Evolutionary conservation across 2,113 vertebrate genomes (phyloP).

Genomic region (Brachionichthys hirsutus): DNA sequence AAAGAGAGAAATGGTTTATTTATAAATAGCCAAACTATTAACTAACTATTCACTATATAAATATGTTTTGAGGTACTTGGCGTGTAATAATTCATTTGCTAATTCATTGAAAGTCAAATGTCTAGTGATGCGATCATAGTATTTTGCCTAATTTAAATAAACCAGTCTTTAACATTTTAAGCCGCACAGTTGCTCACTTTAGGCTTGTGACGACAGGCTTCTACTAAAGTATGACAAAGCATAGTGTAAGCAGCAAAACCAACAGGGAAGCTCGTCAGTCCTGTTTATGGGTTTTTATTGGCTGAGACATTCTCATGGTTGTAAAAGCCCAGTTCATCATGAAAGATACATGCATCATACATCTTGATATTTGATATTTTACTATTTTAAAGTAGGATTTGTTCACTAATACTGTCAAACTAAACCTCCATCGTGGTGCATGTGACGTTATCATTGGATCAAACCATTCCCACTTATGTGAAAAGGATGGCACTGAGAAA

Average conservation of each 20-base stretch:
- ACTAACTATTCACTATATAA: too few species aligned
- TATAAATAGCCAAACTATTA: too few species aligned
- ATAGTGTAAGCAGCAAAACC: too few species aligned
- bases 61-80: too few species aligned
- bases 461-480: too few species aligned
- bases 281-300: neutral
- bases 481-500: neutral
- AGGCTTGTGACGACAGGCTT: too few species aligned
- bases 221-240: too few species aligned
- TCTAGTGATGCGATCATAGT: neutral
- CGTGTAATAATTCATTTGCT: too few species aligned
- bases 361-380: neutral
- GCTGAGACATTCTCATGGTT: neutral
- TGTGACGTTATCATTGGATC: neutral
- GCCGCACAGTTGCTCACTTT: neutral
- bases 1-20: neutral
- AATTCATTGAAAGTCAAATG: neutral
- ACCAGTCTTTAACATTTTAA: neutral
- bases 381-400: neutral
- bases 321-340: too few species aligned
- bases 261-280: too few species aligned
- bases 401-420: neutral
- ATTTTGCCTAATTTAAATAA: neutral
- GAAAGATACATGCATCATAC: too few species aligned
- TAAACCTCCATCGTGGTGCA: neutral